phyloP scores from a whole-genome alignment of 2,888 invertebrate genomes.

The Scelioninae gen. 2 region DNA sequence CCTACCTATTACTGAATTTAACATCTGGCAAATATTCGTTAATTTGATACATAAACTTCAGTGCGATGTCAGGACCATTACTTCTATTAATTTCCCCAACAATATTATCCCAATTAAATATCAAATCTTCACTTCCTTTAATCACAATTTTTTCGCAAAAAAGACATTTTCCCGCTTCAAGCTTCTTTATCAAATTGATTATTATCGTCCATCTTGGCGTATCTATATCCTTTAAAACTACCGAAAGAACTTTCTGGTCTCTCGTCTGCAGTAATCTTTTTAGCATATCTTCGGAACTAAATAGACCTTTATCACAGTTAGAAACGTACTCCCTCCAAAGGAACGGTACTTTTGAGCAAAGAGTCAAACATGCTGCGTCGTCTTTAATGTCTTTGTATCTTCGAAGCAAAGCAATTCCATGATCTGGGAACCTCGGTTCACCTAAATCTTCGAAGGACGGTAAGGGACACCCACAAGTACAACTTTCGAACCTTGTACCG shows the following conservation, averaged over 20 bases:
- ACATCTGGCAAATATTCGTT: slow-evolving; percentile 78
- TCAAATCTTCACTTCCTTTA: slow-evolving; percentile 62
- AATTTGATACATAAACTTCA: slow-evolving; percentile 78
- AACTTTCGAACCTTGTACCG: slow-evolving; percentile 74
- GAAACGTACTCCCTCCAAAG: slow-evolving; percentile 80
- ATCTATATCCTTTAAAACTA: slow-evolving; percentile 77
- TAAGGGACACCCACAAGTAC: slow-evolving; percentile 78
- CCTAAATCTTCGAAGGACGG: slow-evolving; percentile 75
- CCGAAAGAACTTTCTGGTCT: slow-evolving; percentile 78
- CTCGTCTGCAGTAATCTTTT: slow-evolving; percentile 78
- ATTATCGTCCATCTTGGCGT: slow-evolving; percentile 79
- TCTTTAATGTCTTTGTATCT: slow-evolving; percentile 72
- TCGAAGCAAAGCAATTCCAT: slow-evolving; percentile 79
- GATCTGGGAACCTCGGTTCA: slow-evolving; percentile 76
- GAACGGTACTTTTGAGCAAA: slow-evolving; percentile 80
- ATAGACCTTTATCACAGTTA: slow-evolving; percentile 73
- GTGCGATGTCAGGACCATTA: slow-evolving; percentile 78
- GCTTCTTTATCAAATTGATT: slow-evolving; percentile 77
- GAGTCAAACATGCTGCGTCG: slow-evolving; percentile 47
- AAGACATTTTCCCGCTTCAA: slow-evolving; percentile 79
- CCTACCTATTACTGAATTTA: slow-evolving; percentile 79
- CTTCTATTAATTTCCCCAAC: slow-evolving; percentile 79
- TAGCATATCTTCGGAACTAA: slow-evolving; percentile 28
- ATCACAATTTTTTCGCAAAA: slow-evolving; percentile 78
- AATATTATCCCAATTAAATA: slow-evolving; percentile 80